phyloP scores from a whole-genome alignment of 1,140 invertebrate species.

The Galleria mellonella region DNA sequence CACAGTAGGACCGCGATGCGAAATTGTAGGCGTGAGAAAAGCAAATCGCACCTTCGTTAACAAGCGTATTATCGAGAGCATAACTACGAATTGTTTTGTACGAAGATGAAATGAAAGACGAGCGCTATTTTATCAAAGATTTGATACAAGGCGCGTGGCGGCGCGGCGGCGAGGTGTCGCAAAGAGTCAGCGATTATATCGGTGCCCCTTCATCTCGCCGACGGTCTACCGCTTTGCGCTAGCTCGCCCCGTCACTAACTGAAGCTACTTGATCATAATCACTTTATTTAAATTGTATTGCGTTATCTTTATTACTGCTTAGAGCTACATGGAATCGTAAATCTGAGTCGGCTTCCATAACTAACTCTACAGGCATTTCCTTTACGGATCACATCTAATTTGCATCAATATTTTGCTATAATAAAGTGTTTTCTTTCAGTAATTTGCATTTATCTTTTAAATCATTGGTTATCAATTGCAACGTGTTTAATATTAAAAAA shows the following conservation, averaged over 20 bases:
- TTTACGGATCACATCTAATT: no score
- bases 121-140: slow-evolving; percentile 46
- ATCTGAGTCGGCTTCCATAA: not conserved
- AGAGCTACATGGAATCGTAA: slow-evolving; percentile 12
- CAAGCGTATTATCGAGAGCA: slow-evolving; percentile 8
- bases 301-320: slow-evolving; percentile 22
- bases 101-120: slow-evolving; percentile 52
- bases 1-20: slow-evolving; percentile 20
- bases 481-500: no score
- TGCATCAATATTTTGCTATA: no score
- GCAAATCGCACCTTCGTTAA: slow-evolving; percentile 10
- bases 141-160: slow-evolving; percentile 48
- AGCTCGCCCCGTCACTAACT: slow-evolving; percentile 19
- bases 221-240: slow-evolving; percentile 16
- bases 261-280: slow-evolving; percentile 23
- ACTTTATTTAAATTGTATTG: slow-evolving; percentile 33
- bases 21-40: slow-evolving; percentile 32
- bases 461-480: no score
- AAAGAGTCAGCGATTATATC: slow-evolving; percentile 46
- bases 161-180: slow-evolving; percentile 49
- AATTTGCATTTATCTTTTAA: no score
- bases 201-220: slow-evolving; percentile 50
- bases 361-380: not conserved
- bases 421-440: no score
- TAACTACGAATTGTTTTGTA: slow-evolving; percentile 32